Evolutionary conservation across 2,797 vertebrate genomes (phyloP).

Genomic region (Galagoides demidoff): DNA sequence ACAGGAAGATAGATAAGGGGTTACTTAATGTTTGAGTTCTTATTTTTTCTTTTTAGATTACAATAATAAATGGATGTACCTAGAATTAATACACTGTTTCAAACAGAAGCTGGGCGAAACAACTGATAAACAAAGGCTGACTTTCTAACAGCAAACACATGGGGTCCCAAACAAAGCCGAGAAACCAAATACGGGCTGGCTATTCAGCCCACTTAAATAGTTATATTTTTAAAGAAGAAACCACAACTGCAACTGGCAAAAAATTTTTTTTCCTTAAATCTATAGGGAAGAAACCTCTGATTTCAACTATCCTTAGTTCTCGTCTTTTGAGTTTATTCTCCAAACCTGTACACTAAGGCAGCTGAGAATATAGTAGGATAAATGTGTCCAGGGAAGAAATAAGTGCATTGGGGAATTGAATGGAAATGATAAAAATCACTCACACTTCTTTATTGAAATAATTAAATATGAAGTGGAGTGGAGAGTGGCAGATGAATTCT

Average conservation of each 20-base stretch:
- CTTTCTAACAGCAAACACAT: constrained; percentile 35
- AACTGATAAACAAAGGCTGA: constrained; percentile 35
- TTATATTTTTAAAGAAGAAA: constrained; percentile 57
- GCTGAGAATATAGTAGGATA: constrained; percentile 67
- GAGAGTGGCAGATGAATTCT: constrained; percentile 75
- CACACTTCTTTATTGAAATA: constrained; percentile 78
- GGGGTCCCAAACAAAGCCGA: background rate
- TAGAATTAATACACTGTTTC: constrained; percentile 59
- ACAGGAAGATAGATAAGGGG: background rate
- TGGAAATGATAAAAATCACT: constrained; percentile 77
- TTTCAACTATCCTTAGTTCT: constrained; percentile 48
- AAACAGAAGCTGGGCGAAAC: constrained; percentile 40
- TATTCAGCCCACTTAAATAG: constrained; percentile 58
- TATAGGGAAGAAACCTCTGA: background rate
- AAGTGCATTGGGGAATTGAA: constrained; percentile 72
- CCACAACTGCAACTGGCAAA: constrained; percentile 1
- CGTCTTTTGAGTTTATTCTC: constrained; percentile 73
- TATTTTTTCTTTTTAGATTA: constrained; percentile 17
- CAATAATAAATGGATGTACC: background rate
- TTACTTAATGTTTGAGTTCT: constrained; percentile 15
- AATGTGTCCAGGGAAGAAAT: constrained; percentile 60
- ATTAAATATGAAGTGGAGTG: constrained; percentile 82
- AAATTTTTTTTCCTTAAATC: background rate
- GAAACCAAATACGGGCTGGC: constrained; percentile 29
- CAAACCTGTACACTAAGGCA: constrained; percentile 64